Base-by-base conservation (phyloP, 2,113 vertebrate genomes). In the Elaphurus davidianus region DNA sequence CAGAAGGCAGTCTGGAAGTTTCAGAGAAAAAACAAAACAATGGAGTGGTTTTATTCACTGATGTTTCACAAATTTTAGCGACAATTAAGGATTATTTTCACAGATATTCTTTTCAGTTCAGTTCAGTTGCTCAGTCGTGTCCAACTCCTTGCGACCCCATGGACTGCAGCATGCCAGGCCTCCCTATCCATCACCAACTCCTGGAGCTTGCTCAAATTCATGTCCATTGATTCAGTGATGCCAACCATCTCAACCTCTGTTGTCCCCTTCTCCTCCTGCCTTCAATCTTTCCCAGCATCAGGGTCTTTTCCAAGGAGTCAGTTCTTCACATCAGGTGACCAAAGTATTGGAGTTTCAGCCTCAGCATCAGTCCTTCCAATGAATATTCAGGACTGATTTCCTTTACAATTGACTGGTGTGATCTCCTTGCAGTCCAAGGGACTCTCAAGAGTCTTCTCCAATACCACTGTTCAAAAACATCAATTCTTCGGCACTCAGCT, bases 31-130 rank as follows among this genome's bases (percentile, higher is more conserved):
- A 71, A 40, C n/a, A 94, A 83, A 83, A n/a, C 8, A 30, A 76
- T 43, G 55, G 62, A 23, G 45, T 83, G 11, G 33, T 45, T 88
- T 60, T 78, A 28, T 71, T 90, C 43, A 62, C 60, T 91, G 40
- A 76, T 76, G 52, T 95, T 59, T 91, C 33, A 93, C 43, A 87
- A 57, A 95, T 88, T 62, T 96, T 96, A 79, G 78, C 10, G 28
- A 87, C 9, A 17, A 83, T 33, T 90, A 90, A 92, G 55, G 14
- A 60, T 79, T 89, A 50, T 60, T 82, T 96, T 64, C 64, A 94
- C 33, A 71, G 12, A 14, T 64, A 43, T 33, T 36, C 64, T 71
- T 71, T 36, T 36, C 64, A 36, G 17, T 71, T 67, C 62, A 19
- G 62, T 67, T 71, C 64, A 71, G 64, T 36, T 36, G n/a, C n/a